Percentiles rank a stretch among this genome's conserved stretches.
These are phyloP conservation scores for Scolopax mira DNA, from an alignment of 2,113 vertebrate genomes.

Conservation along the genomic window DNA sequence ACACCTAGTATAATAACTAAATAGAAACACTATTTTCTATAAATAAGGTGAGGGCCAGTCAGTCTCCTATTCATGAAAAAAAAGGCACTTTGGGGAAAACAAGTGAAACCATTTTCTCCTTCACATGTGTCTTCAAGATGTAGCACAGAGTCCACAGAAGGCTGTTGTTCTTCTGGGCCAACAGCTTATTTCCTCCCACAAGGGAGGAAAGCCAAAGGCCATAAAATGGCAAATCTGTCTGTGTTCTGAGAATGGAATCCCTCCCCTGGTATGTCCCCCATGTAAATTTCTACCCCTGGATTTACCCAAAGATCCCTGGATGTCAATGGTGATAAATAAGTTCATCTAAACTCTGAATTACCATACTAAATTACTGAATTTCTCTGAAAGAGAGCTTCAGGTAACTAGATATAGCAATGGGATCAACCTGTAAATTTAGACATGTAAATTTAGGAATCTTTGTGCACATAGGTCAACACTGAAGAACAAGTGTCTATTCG, in stretches of 20 bases:
- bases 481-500: not conserved
- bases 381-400: not conserved
- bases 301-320: not conserved
- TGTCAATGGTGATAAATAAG: not conserved
- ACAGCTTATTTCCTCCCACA: not conserved
- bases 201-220: not conserved
- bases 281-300: not conserved
- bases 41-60: not conserved
- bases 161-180: not conserved
- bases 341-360: not conserved
- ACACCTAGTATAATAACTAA: not conserved
- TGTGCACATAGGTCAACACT: not conserved
- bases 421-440: not conserved
- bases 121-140: not conserved
- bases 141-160: not conserved
- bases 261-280: not conserved
- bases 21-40: not conserved
- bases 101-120: not conserved
- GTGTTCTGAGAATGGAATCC: not conserved
- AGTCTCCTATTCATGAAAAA: not conserved
- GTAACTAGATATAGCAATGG: not conserved
- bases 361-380: not conserved
- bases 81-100: accelerated
- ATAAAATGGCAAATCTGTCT: not conserved
- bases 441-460: not conserved